Percentiles rank a stretch among this genome's conserved stretches.
Evolutionary conservation across 2,113 vertebrate genomes (phyloP).

Genomic region (Collichthys lucidus): DNA sequence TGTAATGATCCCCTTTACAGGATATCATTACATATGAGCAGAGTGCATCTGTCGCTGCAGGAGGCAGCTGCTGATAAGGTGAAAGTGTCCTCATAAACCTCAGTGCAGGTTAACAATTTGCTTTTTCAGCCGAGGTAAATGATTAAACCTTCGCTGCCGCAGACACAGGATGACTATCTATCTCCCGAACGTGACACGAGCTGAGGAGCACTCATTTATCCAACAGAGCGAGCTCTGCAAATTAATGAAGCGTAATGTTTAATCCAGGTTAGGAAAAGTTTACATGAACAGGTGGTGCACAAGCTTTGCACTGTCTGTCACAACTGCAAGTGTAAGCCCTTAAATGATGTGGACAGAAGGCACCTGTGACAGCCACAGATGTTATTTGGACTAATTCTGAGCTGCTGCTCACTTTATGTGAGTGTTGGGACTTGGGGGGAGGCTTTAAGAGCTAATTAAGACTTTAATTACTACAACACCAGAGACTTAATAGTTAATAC

Average conservation of each 20-base stretch:
- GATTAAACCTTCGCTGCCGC: conserved; percentile 54
- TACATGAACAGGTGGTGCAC: conserved; percentile 55
- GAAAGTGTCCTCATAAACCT: conserved; percentile 68
- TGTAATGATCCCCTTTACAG: not conserved
- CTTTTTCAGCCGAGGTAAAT: conserved; percentile 54
- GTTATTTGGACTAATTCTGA: conserved; percentile 61
- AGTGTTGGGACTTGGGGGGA: not conserved
- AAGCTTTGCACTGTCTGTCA: conserved; percentile 53
- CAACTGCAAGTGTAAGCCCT: conserved; percentile 57
- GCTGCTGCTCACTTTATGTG: conserved; percentile 16
- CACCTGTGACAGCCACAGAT: conserved; percentile 69
- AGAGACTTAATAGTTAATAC: conserved; percentile 36
- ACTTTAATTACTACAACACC: conserved; percentile 59
- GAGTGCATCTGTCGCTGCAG: not conserved
- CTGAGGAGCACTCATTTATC: not conserved
- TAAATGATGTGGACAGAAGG: conserved; percentile 53
- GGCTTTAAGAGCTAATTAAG: conserved; percentile 30
- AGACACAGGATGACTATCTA: not conserved
- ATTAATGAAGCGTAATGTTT: conserved; percentile 13
- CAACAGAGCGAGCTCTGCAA: not conserved
- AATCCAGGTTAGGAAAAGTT: conserved; percentile 36
- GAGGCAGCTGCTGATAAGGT: conserved; percentile 50
- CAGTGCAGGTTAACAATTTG: conserved; percentile 20
- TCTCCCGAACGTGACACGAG: not conserved
- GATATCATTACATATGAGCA: not conserved